Evolutionary conservation across 2,797 vertebrate genomes (phyloP), one percentile per base, ranked within the genome.

Genomic region (Ibycter americanus): DNA sequence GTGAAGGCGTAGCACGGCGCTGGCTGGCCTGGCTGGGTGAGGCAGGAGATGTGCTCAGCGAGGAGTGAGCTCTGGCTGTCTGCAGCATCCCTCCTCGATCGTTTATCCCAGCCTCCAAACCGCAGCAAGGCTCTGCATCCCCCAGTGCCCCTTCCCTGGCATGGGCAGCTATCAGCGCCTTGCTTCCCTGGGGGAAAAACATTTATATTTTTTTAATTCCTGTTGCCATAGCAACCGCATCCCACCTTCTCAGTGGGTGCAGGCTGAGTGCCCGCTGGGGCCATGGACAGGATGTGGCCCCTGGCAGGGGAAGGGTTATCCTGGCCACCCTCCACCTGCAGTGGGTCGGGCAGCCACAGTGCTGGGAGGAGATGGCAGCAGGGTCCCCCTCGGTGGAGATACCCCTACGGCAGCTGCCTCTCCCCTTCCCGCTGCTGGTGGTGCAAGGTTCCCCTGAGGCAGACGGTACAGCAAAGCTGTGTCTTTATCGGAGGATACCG

Each of bases 401-500:
- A 2, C 46, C 52, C 74, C 83, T 13, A 0, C 0, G 0, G 63
- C 3, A 14, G 42, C 46, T 3, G 0, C 2, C 0, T 26, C 49
- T 63, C 59, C 67, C 44, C 26, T 78, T 76, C 65, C 31, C 4
- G 0, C 46, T 3, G 59, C 83, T 1, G 2, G 82, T 0, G 1
- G n/a, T 36, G 68, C 0, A 6, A 29, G 20, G 34, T 8, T 83
- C 90, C 82, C 95, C 71, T 1, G 71, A 52, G 93, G 92, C 82
- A 68, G 70, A 26, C 0, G 23, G 56, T 51, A 22, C n/a, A 56
- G 87, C 82, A 87, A 97, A 96, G 34, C 76, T 85, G 40, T 29
- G 14, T 68, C 88, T 97, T 97, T 92, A 95, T 96, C 68, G 42
- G 89, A 94, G 58, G 91, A 90, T 96, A 83, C 79, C 2, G 36